Evolutionary conservation across 2,113 vertebrate genomes (phyloP).

Genomic region (Ophthalmolycus amberensis): DNA sequence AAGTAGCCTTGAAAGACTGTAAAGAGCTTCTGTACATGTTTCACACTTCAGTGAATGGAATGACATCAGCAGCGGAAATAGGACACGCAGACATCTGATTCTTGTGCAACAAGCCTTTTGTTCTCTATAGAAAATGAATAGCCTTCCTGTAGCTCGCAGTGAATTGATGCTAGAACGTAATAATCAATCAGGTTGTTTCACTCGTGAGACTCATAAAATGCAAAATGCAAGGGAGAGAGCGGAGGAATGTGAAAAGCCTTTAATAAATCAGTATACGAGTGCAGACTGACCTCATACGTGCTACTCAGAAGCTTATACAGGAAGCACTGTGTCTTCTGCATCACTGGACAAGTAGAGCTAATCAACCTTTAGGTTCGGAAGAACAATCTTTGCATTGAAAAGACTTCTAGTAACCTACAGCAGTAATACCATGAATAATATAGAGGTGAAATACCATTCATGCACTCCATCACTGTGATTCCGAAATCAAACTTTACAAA

Average conservation of each 20-base stretch:
- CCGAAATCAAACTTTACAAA: not conserved
- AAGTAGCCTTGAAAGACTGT: not conserved
- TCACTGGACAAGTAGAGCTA: not conserved
- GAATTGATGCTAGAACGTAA: not conserved
- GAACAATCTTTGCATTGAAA: not conserved
- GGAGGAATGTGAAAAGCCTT: not conserved
- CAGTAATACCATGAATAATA: not conserved
- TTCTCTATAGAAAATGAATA: not conserved
- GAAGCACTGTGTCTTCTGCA: not conserved
- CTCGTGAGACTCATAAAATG: constrained; percentile 7
- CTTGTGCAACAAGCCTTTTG: not conserved
- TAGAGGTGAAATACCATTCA: not conserved
- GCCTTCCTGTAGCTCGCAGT: not conserved
- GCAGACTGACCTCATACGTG: constrained; percentile 11
- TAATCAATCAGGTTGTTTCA: constrained; percentile 16
- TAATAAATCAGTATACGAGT: constrained; percentile 13
- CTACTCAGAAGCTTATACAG: constrained; percentile 5
- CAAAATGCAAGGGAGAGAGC: not conserved
- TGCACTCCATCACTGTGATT: not conserved
- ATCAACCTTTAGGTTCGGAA: not conserved
- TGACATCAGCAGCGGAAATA: not conserved
- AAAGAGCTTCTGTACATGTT: not conserved
- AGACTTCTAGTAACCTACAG: not conserved
- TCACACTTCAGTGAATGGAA: not conserved
- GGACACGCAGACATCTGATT: not conserved